Base-by-base conservation (phyloP, 2,797 vertebrate genomes). In the Oreortyx pictus region DNA sequence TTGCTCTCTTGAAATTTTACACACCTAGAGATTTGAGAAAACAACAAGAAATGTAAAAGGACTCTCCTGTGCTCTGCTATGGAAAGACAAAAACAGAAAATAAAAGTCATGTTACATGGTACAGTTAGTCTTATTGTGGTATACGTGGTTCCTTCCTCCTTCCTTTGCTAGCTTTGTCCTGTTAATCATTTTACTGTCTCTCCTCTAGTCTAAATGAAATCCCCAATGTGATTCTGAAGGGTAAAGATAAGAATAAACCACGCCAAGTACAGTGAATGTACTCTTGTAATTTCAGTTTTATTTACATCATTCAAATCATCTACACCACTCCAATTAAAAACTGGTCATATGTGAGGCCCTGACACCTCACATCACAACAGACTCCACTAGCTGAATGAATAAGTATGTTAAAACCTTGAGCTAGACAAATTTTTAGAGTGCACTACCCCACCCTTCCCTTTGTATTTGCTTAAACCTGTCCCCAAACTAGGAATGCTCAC, bases 1-100 rank as follows among this genome's bases (percentile, higher is more conserved):
- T 99, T 99, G 97, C 98, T 99, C 93, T 99, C 98, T 75, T 99
- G 98, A 97, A 99, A 99, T 95, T 99, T 99, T 27, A 99, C 98
- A 98, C 99, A 99, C 82, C 99, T 99, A 95, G 71, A 91, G 43
- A 74, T 92, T 78, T 49, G 44, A 35, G 24, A 43, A 82, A 71
- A 60, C 23, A 89, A 70, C 81, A 73, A 52, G 67, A 89, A 87
- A 81, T 73, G 16, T 37, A 7, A 60, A 84, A 90, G 33, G 33
- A 61, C 35, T 46, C 54, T 71, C 44, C 59, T 35, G 33, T 12
- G 17, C 31, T 47, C 3, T 56, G 41, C 31, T 33, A 73, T 13
- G 79, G 62, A 81, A 62, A 64, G 23, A 29, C 8, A 52, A n/a
- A 18, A 23, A 35, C 17, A 66, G 62, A 50, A 31, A 52, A 71